Percentiles rank a stretch among this genome's conserved stretches.
Conservation (phyloP, 1,140 invertebrate genomes). For the Caenorhabditis brenneri region DNA sequence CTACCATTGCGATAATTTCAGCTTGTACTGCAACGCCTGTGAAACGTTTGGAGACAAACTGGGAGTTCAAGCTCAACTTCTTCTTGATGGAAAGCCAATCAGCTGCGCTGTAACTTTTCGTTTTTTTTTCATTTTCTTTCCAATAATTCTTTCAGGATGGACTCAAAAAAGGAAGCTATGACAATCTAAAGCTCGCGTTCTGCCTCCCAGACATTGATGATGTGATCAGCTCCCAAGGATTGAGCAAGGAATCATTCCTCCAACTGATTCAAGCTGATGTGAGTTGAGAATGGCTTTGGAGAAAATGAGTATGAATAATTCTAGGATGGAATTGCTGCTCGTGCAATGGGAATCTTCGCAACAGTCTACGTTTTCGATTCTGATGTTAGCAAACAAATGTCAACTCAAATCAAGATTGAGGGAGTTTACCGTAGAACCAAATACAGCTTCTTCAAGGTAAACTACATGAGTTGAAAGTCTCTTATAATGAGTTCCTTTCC, state of each 20-base stretch:
- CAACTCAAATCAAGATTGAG: constrained; percentile 66
- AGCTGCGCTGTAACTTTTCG: constrained; percentile 55
- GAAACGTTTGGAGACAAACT: constrained; percentile 62
- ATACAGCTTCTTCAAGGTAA: constrained; percentile 62
- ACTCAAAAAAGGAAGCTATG: constrained; percentile 65
- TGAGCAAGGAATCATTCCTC: constrained; percentile 67
- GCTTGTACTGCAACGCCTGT: constrained; percentile 70
- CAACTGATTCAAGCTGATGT: constrained; percentile 68
- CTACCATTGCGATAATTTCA: constrained; percentile 47
- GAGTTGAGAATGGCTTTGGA: constrained; percentile 4
- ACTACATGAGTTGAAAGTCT: constrained; percentile 56
- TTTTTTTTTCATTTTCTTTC: neutral
- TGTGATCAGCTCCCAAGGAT: constrained; percentile 65
- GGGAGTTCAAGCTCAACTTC: constrained; percentile 67
- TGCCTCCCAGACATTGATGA: constrained; percentile 69
- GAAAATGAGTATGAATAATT: constrained; percentile 18
- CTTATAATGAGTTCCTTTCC: constrained; percentile 50
- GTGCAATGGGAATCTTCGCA: constrained; percentile 68
- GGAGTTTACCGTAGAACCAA: constrained; percentile 67
- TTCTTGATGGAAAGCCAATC: constrained; percentile 68
- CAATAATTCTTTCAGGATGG: constrained; percentile 50
- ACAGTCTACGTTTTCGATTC: constrained; percentile 70
- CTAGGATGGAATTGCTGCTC: constrained; percentile 64
- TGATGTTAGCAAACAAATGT: constrained; percentile 68
- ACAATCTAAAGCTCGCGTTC: constrained; percentile 68